Evolutionary conservation across 2,113 vertebrate species (phyloP).

Genomic region (Salvelinus fontinalis): DNA sequence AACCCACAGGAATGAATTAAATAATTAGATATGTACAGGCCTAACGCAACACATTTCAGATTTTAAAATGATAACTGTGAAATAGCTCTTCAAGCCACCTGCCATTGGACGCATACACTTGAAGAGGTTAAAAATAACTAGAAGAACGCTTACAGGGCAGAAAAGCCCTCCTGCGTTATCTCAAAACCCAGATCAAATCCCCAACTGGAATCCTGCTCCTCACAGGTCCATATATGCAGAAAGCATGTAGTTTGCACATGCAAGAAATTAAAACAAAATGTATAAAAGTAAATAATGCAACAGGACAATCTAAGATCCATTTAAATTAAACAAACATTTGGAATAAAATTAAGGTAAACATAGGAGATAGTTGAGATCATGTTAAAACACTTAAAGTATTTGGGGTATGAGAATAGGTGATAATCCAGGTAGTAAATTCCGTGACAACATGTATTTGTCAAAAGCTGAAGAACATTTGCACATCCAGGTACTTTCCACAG

Average conservation of each 20-base stretch:
- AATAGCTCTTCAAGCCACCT: slow-evolving; percentile 63
- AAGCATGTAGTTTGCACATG: slow-evolving; percentile 16
- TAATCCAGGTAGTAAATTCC: neutral
- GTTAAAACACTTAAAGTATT: neutral
- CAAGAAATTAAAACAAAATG: slow-evolving; percentile 9
- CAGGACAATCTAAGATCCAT: neutral
- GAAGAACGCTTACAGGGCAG: slow-evolving; percentile 69
- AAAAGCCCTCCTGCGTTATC: slow-evolving; percentile 61
- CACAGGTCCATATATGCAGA: slow-evolving; percentile 73
- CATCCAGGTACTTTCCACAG: neutral
- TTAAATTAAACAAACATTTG: neutral
- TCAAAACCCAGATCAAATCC: slow-evolving; percentile 70
- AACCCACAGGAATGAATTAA: slow-evolving; percentile 32
- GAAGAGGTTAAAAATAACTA: slow-evolving; percentile 75
- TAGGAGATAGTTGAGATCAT: neutral
- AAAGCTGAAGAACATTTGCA: neutral
- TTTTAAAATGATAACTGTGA: slow-evolving; percentile 26
- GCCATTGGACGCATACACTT: slow-evolving; percentile 46
- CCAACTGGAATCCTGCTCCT: slow-evolving; percentile 62
- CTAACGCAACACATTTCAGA: neutral
- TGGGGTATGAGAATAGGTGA: neutral
- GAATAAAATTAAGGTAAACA: neutral
- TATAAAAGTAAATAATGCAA: neutral
- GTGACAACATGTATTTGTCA: neutral
- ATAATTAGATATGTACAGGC: slow-evolving; percentile 5